Conservation (phyloP, 2,888 invertebrate species). For the Drosophila neotestacea region DNA sequence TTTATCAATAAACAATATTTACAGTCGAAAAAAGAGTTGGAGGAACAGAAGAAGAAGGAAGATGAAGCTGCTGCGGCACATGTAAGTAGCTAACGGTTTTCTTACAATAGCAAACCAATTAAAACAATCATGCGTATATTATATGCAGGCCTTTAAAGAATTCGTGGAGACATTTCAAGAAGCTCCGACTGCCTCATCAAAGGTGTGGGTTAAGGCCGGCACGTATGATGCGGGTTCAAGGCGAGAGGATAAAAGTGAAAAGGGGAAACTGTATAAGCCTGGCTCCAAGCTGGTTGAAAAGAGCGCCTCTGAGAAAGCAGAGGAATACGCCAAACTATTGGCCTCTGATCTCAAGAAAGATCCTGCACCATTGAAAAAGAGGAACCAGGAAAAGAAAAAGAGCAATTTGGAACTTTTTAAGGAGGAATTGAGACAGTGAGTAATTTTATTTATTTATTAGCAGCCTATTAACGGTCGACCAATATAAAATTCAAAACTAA, state of each 20-base stretch:
- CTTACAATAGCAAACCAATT: too few relatives aligned
- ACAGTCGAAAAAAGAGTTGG: constrained; percentile 91
- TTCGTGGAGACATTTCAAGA: constrained; percentile 99
- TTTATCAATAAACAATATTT: neutral
- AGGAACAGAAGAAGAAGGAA: constrained; percentile 94
- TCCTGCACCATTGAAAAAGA: constrained; percentile 88
- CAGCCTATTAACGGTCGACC: too few relatives aligned
- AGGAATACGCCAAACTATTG: constrained; percentile 89
- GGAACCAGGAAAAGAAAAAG: constrained; percentile 94
- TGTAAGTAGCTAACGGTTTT: constrained; percentile 86
- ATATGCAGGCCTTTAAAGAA: constrained; percentile 94
- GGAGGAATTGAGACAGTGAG: constrained; percentile 97
- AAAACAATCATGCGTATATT: neutral
- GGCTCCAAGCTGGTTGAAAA: constrained; percentile 90
- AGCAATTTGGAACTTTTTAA: constrained; percentile 99
- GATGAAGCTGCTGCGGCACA: constrained; percentile 96
- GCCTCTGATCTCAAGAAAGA: constrained; percentile 89
- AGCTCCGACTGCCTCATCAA: constrained; percentile 91
- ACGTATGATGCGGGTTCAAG: constrained; percentile 97
- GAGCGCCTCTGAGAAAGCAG: constrained; percentile 88
- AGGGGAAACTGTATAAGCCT: constrained; percentile 96
- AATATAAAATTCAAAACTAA: too few relatives aligned
- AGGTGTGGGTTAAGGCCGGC: constrained; percentile 99
- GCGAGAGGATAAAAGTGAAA: constrained; percentile 95
- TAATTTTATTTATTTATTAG: constrained; percentile 30